A percentile compares a stretch with the other conserved stretches of the same genome.
These are phyloP conservation scores for Brachyptera putata DNA, from an alignment of 2,888 invertebrate species.

Conservation along the genomic window DNA sequence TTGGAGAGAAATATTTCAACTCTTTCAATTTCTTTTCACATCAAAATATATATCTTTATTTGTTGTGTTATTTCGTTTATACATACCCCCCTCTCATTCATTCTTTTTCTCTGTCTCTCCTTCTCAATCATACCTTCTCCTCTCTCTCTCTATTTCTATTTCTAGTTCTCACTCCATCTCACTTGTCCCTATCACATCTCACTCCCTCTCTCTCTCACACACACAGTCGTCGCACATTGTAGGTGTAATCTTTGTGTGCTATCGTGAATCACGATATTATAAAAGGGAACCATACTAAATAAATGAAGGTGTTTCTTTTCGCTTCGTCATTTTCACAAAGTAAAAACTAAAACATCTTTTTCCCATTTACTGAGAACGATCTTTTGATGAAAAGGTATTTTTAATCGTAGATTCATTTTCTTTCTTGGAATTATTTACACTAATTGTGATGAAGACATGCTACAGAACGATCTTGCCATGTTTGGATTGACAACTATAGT, in stretches of 20 bases:
- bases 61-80: constrained; percentile 15
- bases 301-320: constrained; percentile 16
- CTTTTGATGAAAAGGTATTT: neutral
- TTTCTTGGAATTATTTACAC: neutral
- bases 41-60: constrained; percentile 9
- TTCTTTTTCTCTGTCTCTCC: too few relatives aligned
- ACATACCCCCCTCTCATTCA: too few relatives aligned
- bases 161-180: too few relatives aligned
- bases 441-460: neutral
- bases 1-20: constrained; percentile 6
- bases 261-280: neutral
- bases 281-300: neutral
- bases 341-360: neutral
- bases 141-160: too few relatives aligned
- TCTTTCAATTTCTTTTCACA: constrained; percentile 10
- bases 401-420: neutral
- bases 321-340: constrained; percentile 9
- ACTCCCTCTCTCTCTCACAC: too few relatives aligned
- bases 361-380: constrained; percentile 5
- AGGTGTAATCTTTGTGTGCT: neutral
- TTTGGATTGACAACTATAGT: too few relatives aligned
- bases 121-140: too few relatives aligned
- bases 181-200: too few relatives aligned
- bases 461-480: neutral
- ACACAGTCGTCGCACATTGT: too few relatives aligned